A percentile compares a stretch with the other conserved stretches of the same genome.
Conservation (phyloP, 1,140 invertebrate genomes). For the Leptonema lineaticorne region DNA sequence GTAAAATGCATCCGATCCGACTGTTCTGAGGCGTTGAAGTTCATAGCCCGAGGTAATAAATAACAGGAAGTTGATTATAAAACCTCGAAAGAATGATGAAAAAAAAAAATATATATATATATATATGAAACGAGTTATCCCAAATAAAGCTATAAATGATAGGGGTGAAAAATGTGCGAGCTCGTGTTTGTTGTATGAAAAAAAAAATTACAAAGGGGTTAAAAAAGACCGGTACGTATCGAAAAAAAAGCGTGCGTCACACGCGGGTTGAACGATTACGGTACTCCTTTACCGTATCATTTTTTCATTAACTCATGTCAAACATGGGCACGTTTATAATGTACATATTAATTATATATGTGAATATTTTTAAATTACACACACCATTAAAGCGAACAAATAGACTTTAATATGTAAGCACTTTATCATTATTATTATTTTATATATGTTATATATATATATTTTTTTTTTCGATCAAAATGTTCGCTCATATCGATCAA, state of each 20-base stretch:
- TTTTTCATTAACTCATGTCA: conserved; percentile 12
- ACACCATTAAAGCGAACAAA: no score
- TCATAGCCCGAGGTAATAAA: conserved; percentile 24
- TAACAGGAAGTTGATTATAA: conserved; percentile 33
- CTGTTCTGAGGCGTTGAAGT: conserved; percentile 32
- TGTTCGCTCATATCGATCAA: no score
- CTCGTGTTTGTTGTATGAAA: conserved; percentile 5
- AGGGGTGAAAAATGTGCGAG: conserved; percentile 27
- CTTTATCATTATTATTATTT: no score
- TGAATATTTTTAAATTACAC: neutral
- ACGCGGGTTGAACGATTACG: neutral
- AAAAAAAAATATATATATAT: conserved; percentile 32
- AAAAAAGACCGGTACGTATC: neutral
- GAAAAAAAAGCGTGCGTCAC: neutral
- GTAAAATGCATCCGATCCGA: conserved; percentile 14
- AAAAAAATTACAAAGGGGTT: conserved; percentile 25
- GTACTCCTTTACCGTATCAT: neutral
- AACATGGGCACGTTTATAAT: conserved; percentile 1
- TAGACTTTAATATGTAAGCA: no score
- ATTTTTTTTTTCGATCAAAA: no score
- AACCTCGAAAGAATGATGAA: conserved; percentile 11
- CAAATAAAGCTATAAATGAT: conserved; percentile 33
- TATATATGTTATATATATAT: no score
- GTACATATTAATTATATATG: conserved; percentile 4
- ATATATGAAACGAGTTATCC: conserved; percentile 19